Evolutionary conservation across 2,797 vertebrate species (phyloP).

Genomic region (Spondyliosoma cantharus): DNA sequence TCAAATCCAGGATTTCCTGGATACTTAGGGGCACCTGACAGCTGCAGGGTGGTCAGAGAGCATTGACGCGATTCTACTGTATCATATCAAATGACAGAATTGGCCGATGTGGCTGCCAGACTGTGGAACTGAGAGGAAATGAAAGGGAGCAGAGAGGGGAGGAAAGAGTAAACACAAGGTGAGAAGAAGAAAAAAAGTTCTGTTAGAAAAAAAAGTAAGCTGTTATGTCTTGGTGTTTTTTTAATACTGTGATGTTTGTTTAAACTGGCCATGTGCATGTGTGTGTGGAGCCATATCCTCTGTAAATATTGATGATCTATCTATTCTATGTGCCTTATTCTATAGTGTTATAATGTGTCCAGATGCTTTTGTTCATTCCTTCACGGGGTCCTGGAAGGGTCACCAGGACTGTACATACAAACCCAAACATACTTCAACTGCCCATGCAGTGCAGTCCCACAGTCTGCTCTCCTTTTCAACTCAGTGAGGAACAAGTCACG

Average conservation of each 20-base stretch:
- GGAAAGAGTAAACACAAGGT: conserved; percentile 20
- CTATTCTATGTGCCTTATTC: conserved; percentile 47
- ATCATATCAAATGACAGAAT: conserved; percentile 37
- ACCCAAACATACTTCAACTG: conserved; percentile 12
- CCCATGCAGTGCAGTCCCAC: background rate
- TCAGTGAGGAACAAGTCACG: background rate
- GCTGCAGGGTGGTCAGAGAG: conserved; percentile 31
- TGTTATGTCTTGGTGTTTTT: conserved; percentile 40
- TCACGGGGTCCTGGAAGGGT: conserved; percentile 28
- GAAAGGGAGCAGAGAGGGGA: conserved; percentile 4
- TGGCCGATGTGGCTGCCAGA: conserved; percentile 31
- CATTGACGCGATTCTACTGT: conserved; percentile 55
- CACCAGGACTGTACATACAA: conserved; percentile 47
- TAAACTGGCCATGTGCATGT: conserved; percentile 47
- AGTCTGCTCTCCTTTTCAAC: background rate
- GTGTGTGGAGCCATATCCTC: conserved; percentile 61
- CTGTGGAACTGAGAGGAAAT: conserved; percentile 28
- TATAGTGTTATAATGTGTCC: conserved; percentile 30
- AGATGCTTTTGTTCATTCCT: conserved; percentile 42
- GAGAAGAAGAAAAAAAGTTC: background rate
- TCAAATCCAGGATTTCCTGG: background rate
- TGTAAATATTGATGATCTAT: conserved; percentile 67
- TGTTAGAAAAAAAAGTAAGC: conserved; percentile 12
- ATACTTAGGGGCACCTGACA: background rate
- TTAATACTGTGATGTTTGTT: conserved; percentile 75